Evolutionary conservation across 2,888 invertebrate species (phyloP), one percentile per base, ranked within the genome.

Genomic region (Andrena bicolor): DNA sequence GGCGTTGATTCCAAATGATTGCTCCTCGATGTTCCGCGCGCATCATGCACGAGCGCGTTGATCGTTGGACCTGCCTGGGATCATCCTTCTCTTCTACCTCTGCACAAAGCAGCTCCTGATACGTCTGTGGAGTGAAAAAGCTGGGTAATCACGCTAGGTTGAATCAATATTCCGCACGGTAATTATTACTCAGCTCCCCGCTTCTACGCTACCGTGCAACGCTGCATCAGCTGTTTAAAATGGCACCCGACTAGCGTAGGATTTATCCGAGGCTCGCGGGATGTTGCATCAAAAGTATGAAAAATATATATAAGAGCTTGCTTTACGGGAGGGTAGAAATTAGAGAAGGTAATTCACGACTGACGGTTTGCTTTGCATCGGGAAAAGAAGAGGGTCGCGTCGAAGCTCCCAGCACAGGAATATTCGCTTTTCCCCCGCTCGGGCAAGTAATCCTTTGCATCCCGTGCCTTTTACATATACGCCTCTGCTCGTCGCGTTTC

Each of bases 1-100:
- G 60, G 69, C 76, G 78, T 88, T 86, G 80, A 76, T 87, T 83
- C 73, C 83, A 48, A 79, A 76, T 78, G 82, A 85, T 87, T 78
- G 69, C 76, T 28, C 26, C 65, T 58, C 73, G 64, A 63, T 76
- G 81, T 86, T 76, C 75, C 69, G 35, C 56, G 58, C 56, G 64
- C 72, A 79, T 81, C 78, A 70, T 69, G 81, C 75, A 73, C 77
- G 75, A 77, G 7, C 41, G 72, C 61, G 75, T 75, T 80, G 75
- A 73, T 75, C 78, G 58, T 48, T 78, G 58, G 60, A 73, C 51
- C 48, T 70, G 63, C 60, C 49, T 60, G 63, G 41, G 70, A 66
- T 69, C 63, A 75, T 66, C 41, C 63, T 75, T 76, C 84, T 71
- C 74, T 63, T 74, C 64, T 48, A 7, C 23, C 28, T 13, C 48